phyloP scores from a whole-genome alignment of 1,140 invertebrate species.

The Hermetia illucens region DNA sequence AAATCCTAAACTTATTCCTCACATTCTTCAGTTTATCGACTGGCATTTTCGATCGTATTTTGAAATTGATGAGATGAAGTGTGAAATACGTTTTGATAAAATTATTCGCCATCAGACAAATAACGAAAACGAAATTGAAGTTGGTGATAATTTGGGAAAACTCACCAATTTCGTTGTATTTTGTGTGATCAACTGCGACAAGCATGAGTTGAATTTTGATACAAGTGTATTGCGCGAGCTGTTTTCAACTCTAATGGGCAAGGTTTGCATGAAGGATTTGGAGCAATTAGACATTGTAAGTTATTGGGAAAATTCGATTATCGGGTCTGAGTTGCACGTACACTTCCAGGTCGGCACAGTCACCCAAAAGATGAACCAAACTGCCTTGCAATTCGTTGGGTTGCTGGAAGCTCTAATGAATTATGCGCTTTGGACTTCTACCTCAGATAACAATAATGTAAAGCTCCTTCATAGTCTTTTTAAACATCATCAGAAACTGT shows the following conservation, averaged over 20 bases:
- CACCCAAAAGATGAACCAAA: background rate
- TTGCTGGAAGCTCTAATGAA: slow-evolving; percentile 23
- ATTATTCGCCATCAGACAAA: slow-evolving; percentile 11
- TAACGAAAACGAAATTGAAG: slow-evolving; percentile 8
- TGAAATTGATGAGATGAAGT: slow-evolving; percentile 11
- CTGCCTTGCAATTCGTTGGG: slow-evolving; percentile 10
- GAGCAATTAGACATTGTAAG: slow-evolving; percentile 16
- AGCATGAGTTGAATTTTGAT: slow-evolving; percentile 17
- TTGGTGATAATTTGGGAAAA: slow-evolving; percentile 22
- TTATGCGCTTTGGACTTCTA: slow-evolving; percentile 14
- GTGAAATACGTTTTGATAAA: slow-evolving; percentile 15
- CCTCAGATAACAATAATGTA: slow-evolving; percentile 16
- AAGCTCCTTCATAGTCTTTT: slow-evolving; percentile 17
- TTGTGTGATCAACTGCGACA: slow-evolving; percentile 17
- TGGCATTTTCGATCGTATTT: slow-evolving; percentile 26
- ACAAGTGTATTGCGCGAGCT: slow-evolving; percentile 16
- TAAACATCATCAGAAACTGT: slow-evolving; percentile 16
- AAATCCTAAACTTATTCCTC: slow-evolving; percentile 23
- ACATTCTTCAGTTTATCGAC: slow-evolving; percentile 25
- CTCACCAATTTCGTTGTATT: slow-evolving; percentile 20
- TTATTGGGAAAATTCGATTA: too few relatives aligned
- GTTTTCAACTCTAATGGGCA: slow-evolving; percentile 12
- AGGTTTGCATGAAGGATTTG: slow-evolving; percentile 17
- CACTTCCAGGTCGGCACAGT: background rate
- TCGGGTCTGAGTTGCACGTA: background rate